Conservation (phyloP, 2,888 invertebrate genomes). For the Drosophila glabriapex region DNA sequence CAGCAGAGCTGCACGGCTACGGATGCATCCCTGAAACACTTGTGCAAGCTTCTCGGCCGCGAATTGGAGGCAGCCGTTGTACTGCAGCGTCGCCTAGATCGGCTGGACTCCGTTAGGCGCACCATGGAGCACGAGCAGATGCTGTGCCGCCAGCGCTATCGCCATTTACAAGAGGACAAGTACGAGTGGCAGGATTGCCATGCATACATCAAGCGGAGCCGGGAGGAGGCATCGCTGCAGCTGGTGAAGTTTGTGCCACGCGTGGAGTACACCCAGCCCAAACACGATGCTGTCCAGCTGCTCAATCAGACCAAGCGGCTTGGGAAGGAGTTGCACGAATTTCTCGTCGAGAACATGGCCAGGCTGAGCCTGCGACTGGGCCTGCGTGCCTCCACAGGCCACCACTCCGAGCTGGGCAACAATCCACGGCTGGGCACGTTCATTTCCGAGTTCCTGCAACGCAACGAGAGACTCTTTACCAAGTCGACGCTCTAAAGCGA, state of each 20-base stretch:
- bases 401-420: neutral
- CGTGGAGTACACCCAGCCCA: constrained; percentile 13
- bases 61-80: constrained; percentile 12
- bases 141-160: constrained; percentile 48
- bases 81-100: constrained; percentile 24
- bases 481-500: constrained; percentile 31
- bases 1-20: constrained; percentile 20
- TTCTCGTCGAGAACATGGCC: neutral
- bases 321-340: constrained; percentile 10
- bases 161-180: constrained; percentile 26
- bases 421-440: neutral
- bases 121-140: constrained; percentile 37
- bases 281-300: neutral
- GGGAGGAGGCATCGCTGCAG: rapidly evolving
- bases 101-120: constrained; percentile 41
- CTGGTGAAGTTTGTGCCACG: neutral
- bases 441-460: constrained; percentile 26
- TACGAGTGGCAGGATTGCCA: constrained; percentile 36
- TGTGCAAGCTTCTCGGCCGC: constrained; percentile 5
- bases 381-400: rapidly evolving
- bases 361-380: neutral
- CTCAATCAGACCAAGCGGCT: constrained; percentile 21
- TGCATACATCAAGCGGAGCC: neutral
- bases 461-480: constrained; percentile 24
- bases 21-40: constrained; percentile 9